Evolutionary conservation across 2,797 vertebrate genomes (phyloP).

Genomic region (Myotis pilosus): DNA sequence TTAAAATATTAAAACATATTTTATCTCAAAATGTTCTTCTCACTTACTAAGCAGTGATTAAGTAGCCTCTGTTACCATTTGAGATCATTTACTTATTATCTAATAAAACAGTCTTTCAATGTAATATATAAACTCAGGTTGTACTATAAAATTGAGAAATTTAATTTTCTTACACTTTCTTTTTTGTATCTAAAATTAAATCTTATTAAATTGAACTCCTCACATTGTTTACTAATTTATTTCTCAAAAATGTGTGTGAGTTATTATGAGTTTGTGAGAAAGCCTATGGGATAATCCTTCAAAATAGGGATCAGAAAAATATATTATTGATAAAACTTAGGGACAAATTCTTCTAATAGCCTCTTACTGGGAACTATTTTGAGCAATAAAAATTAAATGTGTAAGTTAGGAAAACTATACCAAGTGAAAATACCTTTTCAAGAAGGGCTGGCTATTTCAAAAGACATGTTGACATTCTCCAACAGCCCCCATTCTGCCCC

Average conservation of each 20-base stretch:
- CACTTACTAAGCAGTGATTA: not conserved
- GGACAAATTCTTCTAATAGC: slow-evolving; percentile 58
- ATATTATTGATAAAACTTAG: slow-evolving; percentile 52
- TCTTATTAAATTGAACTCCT: not conserved
- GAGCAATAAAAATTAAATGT: slow-evolving; percentile 61
- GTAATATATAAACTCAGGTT: not conserved
- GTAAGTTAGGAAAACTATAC: slow-evolving; percentile 79
- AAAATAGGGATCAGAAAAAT: not conserved
- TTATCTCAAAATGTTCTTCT: slow-evolving; percentile 13
- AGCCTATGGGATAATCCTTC: not conserved
- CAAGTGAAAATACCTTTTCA: slow-evolving; percentile 78
- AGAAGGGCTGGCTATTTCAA: slow-evolving; percentile 78
- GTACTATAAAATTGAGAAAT: not conserved
- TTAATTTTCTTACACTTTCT: not conserved
- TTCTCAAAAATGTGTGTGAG: not conserved
- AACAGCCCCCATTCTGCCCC: slow-evolving; percentile 76
- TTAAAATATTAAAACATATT: slow-evolving; percentile 33
- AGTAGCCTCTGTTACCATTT: not conserved
- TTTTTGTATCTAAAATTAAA: slow-evolving; percentile 23
- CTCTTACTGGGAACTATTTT: slow-evolving; percentile 69
- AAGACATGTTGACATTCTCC: slow-evolving; percentile 79
- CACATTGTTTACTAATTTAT: not conserved
- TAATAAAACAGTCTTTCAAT: slow-evolving; percentile 15
- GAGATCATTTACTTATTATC: not conserved
- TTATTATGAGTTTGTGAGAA: not conserved